Conservation (phyloP, 2,888 invertebrate genomes). For the Lamellibrachia columna region DNA sequence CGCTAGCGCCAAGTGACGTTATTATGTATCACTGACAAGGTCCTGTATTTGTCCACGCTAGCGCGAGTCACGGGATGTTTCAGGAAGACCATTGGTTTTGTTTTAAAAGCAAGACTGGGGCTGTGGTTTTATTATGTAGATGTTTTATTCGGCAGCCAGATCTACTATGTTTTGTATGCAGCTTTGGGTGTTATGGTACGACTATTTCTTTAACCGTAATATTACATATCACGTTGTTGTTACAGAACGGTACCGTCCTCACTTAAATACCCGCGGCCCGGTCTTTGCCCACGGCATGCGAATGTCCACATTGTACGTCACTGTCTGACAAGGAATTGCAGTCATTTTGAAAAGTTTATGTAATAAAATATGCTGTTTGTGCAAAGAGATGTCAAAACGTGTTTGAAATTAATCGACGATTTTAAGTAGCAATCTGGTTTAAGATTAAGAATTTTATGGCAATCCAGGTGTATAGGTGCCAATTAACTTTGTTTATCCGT, state of each 20-base stretch:
- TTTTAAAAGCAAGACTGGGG: neutral
- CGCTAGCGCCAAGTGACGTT: too few relatives aligned
- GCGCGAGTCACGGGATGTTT: neutral
- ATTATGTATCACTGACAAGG: too few relatives aligned
- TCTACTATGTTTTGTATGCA: neutral
- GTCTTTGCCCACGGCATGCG: neutral
- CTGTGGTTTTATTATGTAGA: neutral
- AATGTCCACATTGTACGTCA: neutral
- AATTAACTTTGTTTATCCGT: too few relatives aligned
- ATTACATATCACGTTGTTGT: neutral
- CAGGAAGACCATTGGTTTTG: neutral
- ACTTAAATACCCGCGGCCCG: neutral
- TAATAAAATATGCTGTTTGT: conserved; percentile 7
- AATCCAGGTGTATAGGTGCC: too few relatives aligned
- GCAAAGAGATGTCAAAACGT: neutral
- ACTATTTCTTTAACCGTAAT: neutral
- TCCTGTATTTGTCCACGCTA: too few relatives aligned
- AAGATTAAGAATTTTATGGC: too few relatives aligned
- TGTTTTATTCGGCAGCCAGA: neutral
- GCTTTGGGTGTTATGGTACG: neutral
- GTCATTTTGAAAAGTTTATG: conserved; percentile 7
- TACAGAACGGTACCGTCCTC: conserved; percentile 4
- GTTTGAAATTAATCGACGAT: neutral
- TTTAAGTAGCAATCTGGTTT: neutral
- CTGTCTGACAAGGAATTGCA: neutral